These are phyloP conservation scores for Ptychochromis oligacanthus DNA, from an alignment of 2,113 vertebrate species.

Conservation along the genomic window DNA sequence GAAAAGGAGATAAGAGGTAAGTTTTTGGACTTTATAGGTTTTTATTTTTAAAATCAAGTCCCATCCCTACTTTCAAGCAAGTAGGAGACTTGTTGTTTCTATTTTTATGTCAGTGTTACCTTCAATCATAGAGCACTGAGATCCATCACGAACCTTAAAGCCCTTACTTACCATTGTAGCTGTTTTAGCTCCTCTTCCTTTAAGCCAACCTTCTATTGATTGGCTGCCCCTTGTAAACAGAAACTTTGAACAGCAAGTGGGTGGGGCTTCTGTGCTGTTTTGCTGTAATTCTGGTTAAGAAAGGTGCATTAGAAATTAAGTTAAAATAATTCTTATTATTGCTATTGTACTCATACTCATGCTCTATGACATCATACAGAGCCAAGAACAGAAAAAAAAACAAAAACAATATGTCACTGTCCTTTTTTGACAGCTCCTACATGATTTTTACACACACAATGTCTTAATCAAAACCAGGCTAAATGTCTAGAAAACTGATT, in stretches of 20 bases:
- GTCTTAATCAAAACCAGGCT: neutral
- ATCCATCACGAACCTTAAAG: neutral
- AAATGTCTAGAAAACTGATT: neutral
- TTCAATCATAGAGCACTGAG: neutral
- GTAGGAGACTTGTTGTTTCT: neutral
- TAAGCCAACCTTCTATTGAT: neutral
- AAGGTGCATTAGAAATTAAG: neutral
- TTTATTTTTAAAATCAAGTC: rapidly evolving
- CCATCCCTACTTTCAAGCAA: neutral
- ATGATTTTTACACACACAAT: neutral
- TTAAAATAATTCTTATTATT: neutral
- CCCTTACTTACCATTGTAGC: neutral
- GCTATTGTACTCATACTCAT: neutral
- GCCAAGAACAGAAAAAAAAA: neutral
- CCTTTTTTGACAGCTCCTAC: too few relatives aligned
- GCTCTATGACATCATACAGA: neutral
- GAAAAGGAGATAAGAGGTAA: neutral
- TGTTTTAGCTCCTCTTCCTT: neutral
- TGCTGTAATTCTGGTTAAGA: neutral
- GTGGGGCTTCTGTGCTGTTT: neutral
- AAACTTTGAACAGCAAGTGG: rapidly evolving
- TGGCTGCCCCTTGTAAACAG: neutral
- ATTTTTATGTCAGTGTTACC: neutral
- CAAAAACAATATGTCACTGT: neutral
- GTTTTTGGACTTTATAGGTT: too few relatives aligned